Percentiles rank a stretch among this genome's conserved stretches.
Evolutionary conservation across 1,140 invertebrate genomes (phyloP).

Genomic region (Drosophila littoralis): DNA sequence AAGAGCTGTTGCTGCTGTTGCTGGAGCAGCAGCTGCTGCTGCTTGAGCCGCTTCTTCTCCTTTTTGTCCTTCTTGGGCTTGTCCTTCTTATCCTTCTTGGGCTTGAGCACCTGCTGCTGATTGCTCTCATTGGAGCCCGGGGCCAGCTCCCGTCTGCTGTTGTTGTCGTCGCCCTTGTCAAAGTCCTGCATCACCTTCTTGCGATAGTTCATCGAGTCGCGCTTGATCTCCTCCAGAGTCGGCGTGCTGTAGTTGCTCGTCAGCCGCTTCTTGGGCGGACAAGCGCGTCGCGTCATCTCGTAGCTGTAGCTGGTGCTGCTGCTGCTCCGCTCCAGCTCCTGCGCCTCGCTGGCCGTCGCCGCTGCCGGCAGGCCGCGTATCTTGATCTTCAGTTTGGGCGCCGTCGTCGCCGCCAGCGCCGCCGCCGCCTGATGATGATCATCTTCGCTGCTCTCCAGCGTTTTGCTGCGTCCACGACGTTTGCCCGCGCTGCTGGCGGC

Average conservation of each 20-base stretch:
- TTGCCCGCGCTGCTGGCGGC: conserved; percentile 78
- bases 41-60: conserved; percentile 87
- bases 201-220: conserved; percentile 95
- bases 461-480: conserved; percentile 76
- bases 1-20: conserved; percentile 40
- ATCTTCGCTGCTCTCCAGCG: conserved; percentile 84
- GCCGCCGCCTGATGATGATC: conserved; percentile 47
- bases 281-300: conserved; percentile 85
- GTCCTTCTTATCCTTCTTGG: conserved; percentile 84
- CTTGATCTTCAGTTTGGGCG: conserved; percentile 94
- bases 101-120: conserved; percentile 36
- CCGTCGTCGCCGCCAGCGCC: not conserved
- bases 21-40: conserved; percentile 35
- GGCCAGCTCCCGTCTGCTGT: conserved; percentile 44
- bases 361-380: conserved; percentile 86
- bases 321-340: conserved; percentile 61
- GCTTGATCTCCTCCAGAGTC: conserved; percentile 90
- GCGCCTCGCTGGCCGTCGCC: conserved; percentile 85
- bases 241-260: conserved; percentile 87
- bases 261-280: conserved; percentile 92
- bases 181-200: conserved; percentile 93
- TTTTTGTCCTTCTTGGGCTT: conserved; percentile 87
- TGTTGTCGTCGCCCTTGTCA: conserved; percentile 87
- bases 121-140: conserved; percentile 18
- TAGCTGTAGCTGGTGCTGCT: conserved; percentile 61